These are phyloP conservation scores for Anoplolepis gracilipes DNA, from an alignment of 1,140 invertebrate species.

Conservation along the genomic window DNA sequence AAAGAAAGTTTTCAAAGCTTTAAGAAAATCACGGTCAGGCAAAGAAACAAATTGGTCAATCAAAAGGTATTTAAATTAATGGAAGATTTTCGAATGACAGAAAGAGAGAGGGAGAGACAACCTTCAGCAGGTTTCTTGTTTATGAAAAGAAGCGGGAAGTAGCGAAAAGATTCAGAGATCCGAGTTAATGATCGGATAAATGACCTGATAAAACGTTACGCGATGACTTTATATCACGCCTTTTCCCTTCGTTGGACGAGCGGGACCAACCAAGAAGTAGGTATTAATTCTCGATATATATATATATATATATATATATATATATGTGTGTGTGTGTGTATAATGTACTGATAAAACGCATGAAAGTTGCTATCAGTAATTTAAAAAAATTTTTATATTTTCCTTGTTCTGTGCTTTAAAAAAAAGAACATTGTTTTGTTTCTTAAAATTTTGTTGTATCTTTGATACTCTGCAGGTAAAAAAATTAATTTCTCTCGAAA, in stretches of 20 bases:
- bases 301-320: too few relatives aligned
- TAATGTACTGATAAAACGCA: too few relatives aligned
- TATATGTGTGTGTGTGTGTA: too few relatives aligned
- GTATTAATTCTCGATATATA: constrained; percentile 10
- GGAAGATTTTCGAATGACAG: constrained; percentile 6
- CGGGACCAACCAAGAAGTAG: background rate
- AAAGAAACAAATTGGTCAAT: constrained; percentile 13
- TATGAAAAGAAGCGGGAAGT: constrained; percentile 26
- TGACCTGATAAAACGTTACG: constrained; percentile 61
- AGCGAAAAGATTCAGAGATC: constrained; percentile 33
- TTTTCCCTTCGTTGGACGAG: constrained; percentile 14
- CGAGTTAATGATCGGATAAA: constrained; percentile 45
- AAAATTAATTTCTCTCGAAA: too few relatives aligned
- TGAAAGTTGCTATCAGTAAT: too few relatives aligned
- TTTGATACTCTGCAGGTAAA: too few relatives aligned
- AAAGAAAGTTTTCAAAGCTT: constrained; percentile 2
- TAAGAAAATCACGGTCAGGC: background rate
- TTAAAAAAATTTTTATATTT: too few relatives aligned
- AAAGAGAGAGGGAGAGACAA: too few relatives aligned
- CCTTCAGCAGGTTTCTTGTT: constrained; percentile 33
- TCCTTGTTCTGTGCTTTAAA: too few relatives aligned
- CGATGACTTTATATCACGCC: background rate
- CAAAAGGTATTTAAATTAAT: background rate
- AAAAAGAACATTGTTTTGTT: too few relatives aligned
- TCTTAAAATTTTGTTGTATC: too few relatives aligned